Conservation (phyloP, 2,113 vertebrate species). For the Prionailurus bengalensis region DNA sequence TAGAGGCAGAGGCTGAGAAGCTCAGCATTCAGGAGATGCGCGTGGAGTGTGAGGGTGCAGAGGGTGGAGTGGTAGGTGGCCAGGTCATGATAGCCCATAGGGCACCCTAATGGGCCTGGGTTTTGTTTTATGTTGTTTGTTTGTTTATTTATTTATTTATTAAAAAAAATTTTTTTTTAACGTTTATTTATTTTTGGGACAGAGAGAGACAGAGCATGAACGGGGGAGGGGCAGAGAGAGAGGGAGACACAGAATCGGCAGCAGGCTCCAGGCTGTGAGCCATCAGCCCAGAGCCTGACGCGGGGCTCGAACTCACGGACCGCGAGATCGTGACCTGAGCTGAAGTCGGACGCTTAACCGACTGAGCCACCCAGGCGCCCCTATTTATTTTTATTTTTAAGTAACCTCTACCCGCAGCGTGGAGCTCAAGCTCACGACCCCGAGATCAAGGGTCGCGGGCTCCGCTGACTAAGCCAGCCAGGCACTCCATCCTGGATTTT, state of each 20-base stretch:
- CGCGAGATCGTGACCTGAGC: no score
- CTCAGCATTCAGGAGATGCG: neutral
- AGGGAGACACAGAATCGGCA: no score
- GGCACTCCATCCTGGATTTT: neutral
- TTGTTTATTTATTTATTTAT: no score
- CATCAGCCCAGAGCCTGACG: no score
- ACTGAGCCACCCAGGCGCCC: no score
- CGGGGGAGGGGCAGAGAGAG: no score
- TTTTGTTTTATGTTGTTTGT: neutral
- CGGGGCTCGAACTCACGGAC: no score
- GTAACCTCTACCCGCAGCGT: neutral
- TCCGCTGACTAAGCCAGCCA: neutral
- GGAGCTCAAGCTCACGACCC: neutral
- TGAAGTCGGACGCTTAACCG: no score
- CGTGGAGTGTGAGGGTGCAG: neutral
- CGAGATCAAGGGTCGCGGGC: neutral
- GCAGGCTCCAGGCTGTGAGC: no score
- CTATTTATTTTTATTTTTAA: neutral
- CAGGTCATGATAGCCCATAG: neutral
- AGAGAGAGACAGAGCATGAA: no score
- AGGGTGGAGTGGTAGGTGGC: neutral
- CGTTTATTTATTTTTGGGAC: no score
- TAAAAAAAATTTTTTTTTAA: no score
- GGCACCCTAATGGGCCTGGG: rapidly evolving
- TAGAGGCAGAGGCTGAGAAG: neutral